Conservation (phyloP, 1,140 invertebrate species). For the Pseudachorutes palmiensis region DNA sequence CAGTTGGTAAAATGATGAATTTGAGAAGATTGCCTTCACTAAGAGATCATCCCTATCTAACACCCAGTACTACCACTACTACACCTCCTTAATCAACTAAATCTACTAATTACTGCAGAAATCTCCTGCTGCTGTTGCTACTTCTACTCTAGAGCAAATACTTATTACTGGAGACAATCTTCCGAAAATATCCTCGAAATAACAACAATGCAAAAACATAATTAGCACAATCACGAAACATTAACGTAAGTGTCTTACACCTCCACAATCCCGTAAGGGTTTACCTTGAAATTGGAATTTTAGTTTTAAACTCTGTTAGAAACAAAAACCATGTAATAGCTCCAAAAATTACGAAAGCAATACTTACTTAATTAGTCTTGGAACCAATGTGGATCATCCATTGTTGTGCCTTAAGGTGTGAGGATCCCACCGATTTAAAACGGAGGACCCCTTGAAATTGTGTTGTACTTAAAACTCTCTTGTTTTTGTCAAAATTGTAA, state of each 20-base stretch:
- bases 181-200: neutral
- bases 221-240: no score
- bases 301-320: no score
- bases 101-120: constrained; percentile 3
- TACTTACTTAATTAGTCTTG: neutral
- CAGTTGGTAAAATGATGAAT: constrained; percentile 11
- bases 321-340: no score
- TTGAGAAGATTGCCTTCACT: constrained; percentile 8
- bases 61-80: constrained; percentile 13
- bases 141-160: constrained; percentile 1
- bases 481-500: no score
- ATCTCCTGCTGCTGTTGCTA: neutral
- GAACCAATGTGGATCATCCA: neutral
- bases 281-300: no score
- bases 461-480: no score
- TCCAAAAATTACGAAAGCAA: no score
- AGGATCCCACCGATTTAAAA: neutral
- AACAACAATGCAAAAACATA: constrained; percentile 8
- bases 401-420: constrained; percentile 3
- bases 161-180: neutral
- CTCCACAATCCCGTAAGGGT: neutral
- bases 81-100: constrained; percentile 12
- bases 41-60: constrained; percentile 11
- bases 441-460: no score
- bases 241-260: no score